A percentile compares a stretch with the other conserved stretches of the same genome.
Conservation (phyloP, 2,888 invertebrate species). For the Athalia circularis region DNA sequence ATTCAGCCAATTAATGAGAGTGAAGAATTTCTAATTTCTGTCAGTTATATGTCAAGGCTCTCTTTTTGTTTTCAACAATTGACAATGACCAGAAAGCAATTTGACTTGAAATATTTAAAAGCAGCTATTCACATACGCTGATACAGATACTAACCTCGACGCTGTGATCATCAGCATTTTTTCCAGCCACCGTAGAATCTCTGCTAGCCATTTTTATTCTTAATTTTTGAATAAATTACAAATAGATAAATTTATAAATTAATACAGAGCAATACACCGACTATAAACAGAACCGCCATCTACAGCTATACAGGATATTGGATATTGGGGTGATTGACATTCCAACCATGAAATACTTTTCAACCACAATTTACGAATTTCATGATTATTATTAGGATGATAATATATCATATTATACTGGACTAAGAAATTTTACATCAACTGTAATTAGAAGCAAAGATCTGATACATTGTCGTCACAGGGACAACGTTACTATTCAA, state of each 20-base stretch:
- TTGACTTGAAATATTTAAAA: slow-evolving; percentile 13
- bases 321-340: slow-evolving; percentile 24
- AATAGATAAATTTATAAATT: neutral
- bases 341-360: neutral
- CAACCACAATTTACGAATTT: neutral
- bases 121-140: slow-evolving; percentile 10
- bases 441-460: too few species aligned
- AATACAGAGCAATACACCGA: slow-evolving; percentile 5
- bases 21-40: slow-evolving; percentile 17
- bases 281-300: neutral
- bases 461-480: too few species aligned
- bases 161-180: slow-evolving; percentile 73
- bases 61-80: slow-evolving; percentile 26
- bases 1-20: neutral
- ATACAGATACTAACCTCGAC: slow-evolving; percentile 70
- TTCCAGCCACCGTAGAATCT: slow-evolving; percentile 65
- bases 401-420: too few species aligned
- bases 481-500: slow-evolving; percentile 10
- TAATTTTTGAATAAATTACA: neutral
- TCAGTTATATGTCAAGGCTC: slow-evolving; percentile 7
- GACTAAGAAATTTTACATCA: too few species aligned
- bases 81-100: slow-evolving; percentile 6
- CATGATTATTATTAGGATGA: neutral
- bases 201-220: slow-evolving; percentile 68
- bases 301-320: neutral